Evolutionary conservation across 2,113 vertebrate species (phyloP), one percentile per base, ranked within the genome.

Genomic region (Nerophis ophidion): DNA sequence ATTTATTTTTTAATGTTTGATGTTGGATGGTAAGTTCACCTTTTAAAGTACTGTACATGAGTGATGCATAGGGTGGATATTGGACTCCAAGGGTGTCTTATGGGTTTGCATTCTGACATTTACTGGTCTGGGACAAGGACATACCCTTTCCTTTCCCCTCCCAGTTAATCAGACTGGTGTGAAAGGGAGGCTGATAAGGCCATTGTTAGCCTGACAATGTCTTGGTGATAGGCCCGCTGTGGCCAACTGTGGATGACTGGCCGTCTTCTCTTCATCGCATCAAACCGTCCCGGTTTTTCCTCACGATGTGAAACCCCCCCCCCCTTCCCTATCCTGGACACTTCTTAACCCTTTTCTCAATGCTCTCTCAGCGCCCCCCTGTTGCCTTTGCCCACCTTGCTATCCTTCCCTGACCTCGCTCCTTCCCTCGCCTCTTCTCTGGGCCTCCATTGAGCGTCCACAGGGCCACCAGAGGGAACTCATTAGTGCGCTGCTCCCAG

Each of bases 81-180:
- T 48, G 65, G 58, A 76, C 59, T 77, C 77, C 65, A 70, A 26
- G 60, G 65, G 75, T 66, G 65, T 73, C 57, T 63, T 73, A 60
- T 49, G 52, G 64, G 63, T 77, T 72, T 62, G 86, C 84, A 85
- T 89, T 92, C 72, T 94, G 93, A 95, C 93, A 93, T 95, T 93
- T 92, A 88, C 84, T 84, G 84, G 86, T 87, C 88, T 83, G 81
- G 86, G 88, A 87, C 93, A 95, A 95, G 92, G 93, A 91, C 91
- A 89, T 66, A 64, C 84, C 92, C 89, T 92, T 91, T 92, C 84
- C 88, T 91, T 86, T 87, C 78, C 79, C 90, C 92, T 91, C 89
- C 81, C 88, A 89, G 92, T 93, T 94, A 93, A 94, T 95, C 93
- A 91, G 91, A 92, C 92, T 92, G 92, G 89, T 91, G 91, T 94